A percentile compares a stretch with the other conserved stretches of the same genome.
phyloP scores from a whole-genome alignment of 2,113 vertebrate genomes.

The Axis porcinus region DNA sequence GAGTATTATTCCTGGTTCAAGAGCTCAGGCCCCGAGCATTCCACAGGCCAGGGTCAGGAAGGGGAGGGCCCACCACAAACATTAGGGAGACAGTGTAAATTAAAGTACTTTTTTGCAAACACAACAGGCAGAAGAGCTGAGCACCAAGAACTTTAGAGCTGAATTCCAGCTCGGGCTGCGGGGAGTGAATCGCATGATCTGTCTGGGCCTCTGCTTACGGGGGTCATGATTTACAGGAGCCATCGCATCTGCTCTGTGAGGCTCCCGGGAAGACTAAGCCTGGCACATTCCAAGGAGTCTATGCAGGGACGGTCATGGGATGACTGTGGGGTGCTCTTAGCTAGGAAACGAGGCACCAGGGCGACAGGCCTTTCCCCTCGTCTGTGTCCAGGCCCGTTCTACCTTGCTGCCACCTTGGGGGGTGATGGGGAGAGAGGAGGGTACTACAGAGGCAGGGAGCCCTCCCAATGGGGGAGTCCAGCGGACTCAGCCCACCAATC shows the following conservation, averaged over 20 bases:
- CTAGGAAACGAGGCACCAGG: background rate
- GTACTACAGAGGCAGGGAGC: background rate
- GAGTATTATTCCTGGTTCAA: background rate
- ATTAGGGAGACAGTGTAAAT: background rate
- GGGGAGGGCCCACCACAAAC: background rate
- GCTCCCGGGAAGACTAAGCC: background rate
- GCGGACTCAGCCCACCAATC: too few relatives aligned
- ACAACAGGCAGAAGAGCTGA: background rate
- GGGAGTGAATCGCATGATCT: background rate
- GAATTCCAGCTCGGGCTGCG: background rate
- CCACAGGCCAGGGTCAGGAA: background rate
- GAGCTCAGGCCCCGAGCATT: background rate
- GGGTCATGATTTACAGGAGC: background rate
- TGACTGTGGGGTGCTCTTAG: background rate
- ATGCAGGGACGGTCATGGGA: background rate
- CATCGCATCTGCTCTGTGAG: background rate
- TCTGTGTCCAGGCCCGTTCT: background rate
- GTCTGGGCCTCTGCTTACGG: background rate
- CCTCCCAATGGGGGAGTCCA: background rate
- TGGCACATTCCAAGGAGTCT: background rate
- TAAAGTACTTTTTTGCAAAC: conserved; percentile 7
- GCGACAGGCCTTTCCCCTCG: background rate
- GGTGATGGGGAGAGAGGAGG: too few relatives aligned
- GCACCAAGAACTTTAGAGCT: background rate
- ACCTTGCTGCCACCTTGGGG: background rate